Evolutionary conservation across 2,797 vertebrate species (phyloP), one percentile per base, ranked within the genome.

Genomic region (Oophaga sylvatica): DNA sequence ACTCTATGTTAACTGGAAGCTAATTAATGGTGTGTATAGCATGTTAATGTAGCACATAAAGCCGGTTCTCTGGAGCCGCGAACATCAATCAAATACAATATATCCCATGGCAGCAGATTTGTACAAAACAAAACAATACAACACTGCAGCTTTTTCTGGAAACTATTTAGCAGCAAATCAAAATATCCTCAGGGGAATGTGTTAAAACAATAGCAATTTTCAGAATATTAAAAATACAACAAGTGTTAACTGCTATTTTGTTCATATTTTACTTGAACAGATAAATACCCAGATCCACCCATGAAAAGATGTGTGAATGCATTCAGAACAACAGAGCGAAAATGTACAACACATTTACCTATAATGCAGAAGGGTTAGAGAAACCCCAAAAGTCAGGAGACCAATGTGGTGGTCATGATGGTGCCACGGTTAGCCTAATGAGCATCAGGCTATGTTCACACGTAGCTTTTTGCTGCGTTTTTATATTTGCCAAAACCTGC

Each of bases 1-100:
- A 11, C 22, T 65, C 41, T 67, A n/a, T 62, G 81, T 41, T 80
- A 80, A 63, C 22, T 71, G 26, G 17, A 71, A 59, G 67, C 53
- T 41, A 83, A 71, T 83, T 57, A 68, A 82, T 45, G 71, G 56
- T 53, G 81, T 83, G 17, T 83, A 71, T 31, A 41, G 53, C 17
- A 71, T 56, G 80, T 68, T n/a, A 41, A 73, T 70, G 17, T 17
- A 68, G 26, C 22, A 53, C n/a, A 60, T 41, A 60, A 83, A 73
- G 67, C 45, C 29, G 45, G 20, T 5, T 67, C 60, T 29, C n/a
- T 82, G 12, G 53, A 68, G 45, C 26, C 22, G 53, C 45, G 3
- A 68, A 68, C 45, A 82, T 83, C 62, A 57, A 81, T 81, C 20
- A 81, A 57, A 57, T 15, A 26, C 17, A 71, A 73, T 60, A 60